Evolutionary conservation across 2,113 vertebrate species (phyloP), one percentile per base, ranked within the genome.

Genomic region (Antechinus flavipes): DNA sequence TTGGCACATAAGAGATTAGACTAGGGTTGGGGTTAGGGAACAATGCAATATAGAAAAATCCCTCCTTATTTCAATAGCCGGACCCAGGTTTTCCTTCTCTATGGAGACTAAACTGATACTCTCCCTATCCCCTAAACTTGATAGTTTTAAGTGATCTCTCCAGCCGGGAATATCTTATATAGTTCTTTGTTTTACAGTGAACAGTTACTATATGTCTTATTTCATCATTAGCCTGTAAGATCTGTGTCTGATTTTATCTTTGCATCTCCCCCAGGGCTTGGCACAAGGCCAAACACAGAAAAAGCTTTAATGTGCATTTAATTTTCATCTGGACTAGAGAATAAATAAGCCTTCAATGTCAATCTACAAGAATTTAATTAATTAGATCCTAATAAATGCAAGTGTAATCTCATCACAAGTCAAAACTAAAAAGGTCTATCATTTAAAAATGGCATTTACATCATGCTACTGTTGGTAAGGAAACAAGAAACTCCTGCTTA

Each of bases 401-500:
- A 89, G 42, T 89, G 76, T 25, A 89, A 5, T 46, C 49, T 93
- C 91, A 90, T 68, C 58, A 89, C 54, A 54, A 90, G 46, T 61
- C 89, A 22, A 49, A 52, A 25, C 42, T 54, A 92, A 35, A 90
- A 95, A 91, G 49, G 55, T 91, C 61, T 54, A 61, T 42, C 30
- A 93, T 16, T 95, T 61, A 90, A n/a, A 92, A 94, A 95, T 84
- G 10, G 25, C 30, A 92, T 55, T 89, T 25, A 53, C 52, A 91
- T 53, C 53, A 47, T 47, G 90, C 92, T 23, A 49, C 16, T 84
- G n/a, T 76, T 9, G 22, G 35, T 2, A 35, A 91, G 55, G 52
- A 94, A 91, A 97, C 54, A 50, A 91, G 94, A 90, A 54, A 76
- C 95, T 96, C 68, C 94, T 95, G 92, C 93, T 54, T 92, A 84